Evolutionary conservation across 1,140 invertebrate species (phyloP), one percentile per base, ranked within the genome.

Genomic region (Drosophila sturtevanti): DNA sequence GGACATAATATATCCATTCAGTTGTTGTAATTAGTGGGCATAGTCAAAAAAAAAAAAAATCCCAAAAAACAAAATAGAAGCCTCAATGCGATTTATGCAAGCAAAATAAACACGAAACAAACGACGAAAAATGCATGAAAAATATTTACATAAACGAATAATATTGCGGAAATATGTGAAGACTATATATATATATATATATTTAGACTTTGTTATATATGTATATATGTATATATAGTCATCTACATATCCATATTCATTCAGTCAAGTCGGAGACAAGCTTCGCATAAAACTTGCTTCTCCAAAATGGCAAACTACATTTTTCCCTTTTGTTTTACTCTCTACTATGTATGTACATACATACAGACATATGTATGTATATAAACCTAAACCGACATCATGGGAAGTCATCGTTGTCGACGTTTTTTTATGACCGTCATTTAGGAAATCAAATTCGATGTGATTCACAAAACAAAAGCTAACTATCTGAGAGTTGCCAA

Each of bases 71-170:
- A 51, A n/a, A 18, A 44, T 21, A 21, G 9, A 48, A 11, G 38
- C 52, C 58, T 18, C 16, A 48, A 48, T 61, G 54, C 18, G 55
- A 77, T 72, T 75, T 76, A 64, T 64, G 68, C 67, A 72, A 68
- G 70, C 70, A 41, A 73, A 60, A 68, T 64, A 44, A 52, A 56
- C 31, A 52, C 24, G 58, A 41, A 58, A 58, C 24, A 62, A 35
- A 58, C 56, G 68, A 63, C 69, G 65, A 74, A 77, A 56, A 81
- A 78, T 77, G 68, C 67, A 78, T 68, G 58, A 35, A 60, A 75
- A 71, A 67, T 78, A 82, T 87, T 87, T 81, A 72, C 81, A 85
- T 85, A 85, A 85, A 87, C 87, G 81, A 81, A 85, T 86, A 86
- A 75, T 76, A 74, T 87, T 86, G 81, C 81, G 81, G 81, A 86